Conservation (phyloP, 2,113 vertebrate genomes). For the Picathartes gymnocephalus region DNA sequence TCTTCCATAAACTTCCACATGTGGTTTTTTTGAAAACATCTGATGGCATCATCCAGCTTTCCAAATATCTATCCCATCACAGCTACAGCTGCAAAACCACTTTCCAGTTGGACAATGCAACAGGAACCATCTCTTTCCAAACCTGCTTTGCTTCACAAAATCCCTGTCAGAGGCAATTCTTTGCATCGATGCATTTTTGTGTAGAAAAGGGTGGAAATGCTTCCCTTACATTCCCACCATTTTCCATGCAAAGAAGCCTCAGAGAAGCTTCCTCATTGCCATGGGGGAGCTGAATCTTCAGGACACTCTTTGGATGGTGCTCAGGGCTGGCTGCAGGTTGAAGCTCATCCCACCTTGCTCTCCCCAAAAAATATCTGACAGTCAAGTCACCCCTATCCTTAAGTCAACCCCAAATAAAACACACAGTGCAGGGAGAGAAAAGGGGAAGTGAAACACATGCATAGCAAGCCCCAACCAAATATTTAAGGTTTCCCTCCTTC, state of each 20-base stretch:
- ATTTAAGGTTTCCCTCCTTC: neutral
- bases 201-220: neutral
- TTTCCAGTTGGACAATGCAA: neutral
- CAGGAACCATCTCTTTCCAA: neutral
- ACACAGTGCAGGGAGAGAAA: neutral
- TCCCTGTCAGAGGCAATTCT: neutral
- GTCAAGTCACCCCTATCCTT: neutral
- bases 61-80: neutral
- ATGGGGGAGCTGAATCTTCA: neutral
- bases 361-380: accelerated
- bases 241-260: neutral
- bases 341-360: neutral
- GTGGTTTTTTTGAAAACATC: neutral
- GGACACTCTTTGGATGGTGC: neutral
- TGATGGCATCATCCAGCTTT: neutral
- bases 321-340: neutral
- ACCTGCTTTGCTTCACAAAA: neutral
- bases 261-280: neutral
- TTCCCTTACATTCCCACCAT: neutral
- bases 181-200: neutral
- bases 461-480: neutral
- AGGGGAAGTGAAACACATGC: neutral
- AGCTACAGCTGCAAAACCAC: neutral
- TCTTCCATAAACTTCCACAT: neutral
- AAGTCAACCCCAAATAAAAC: neutral